Base-by-base conservation (phyloP, 2,888 invertebrate species). In the Epistrophella euchroma region DNA sequence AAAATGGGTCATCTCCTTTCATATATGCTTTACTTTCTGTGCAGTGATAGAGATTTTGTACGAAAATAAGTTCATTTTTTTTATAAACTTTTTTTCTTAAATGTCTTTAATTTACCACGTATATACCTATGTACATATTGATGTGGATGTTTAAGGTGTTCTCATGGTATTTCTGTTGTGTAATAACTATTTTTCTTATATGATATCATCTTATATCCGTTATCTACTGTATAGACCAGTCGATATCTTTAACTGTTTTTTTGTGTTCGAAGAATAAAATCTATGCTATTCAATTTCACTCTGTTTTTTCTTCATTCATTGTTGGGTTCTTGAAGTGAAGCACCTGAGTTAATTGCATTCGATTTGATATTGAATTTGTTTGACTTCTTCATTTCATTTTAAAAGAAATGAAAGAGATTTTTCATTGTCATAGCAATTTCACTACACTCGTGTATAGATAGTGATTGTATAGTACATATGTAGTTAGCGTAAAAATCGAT, bases 311-410 rank as follows among this genome's bases (percentile, higher is more conserved):
- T 60, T 22, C 15, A 22, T 40, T n/a, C 40, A 60, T 60, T 60
- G 60, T 60, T 37, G 40, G n/a, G 15, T 56, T 56, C 56, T 56
- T 15, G 9, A 15, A 40, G 40, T 22, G 60, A 60, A 50, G 68
- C 68, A 73, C 66, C 73, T 73, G 40, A 32, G 50, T 79, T 79
- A 79, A 79, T 79, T 79, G 79, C 79, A 73, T 79, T 79, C 68
- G 58, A 52, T 60, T 74, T 58, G 10, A 56, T 68, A 50, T 60
- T 56, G 73, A 60, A 68, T 79, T 79, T 60, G n/a, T 68, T 58
- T 13, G 68, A 66, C 35, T 73, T 73, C 66, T 40, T 60, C 22
- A 37, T 13, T 50, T 40, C 60, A 40, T 40, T 60, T 15, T 15
- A 60, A 60, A 22, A 60, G 7, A 40, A 40, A 40, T 35, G 9